phyloP scores from a whole-genome alignment of 2,888 invertebrate species.

The Drosophila cognata region DNA sequence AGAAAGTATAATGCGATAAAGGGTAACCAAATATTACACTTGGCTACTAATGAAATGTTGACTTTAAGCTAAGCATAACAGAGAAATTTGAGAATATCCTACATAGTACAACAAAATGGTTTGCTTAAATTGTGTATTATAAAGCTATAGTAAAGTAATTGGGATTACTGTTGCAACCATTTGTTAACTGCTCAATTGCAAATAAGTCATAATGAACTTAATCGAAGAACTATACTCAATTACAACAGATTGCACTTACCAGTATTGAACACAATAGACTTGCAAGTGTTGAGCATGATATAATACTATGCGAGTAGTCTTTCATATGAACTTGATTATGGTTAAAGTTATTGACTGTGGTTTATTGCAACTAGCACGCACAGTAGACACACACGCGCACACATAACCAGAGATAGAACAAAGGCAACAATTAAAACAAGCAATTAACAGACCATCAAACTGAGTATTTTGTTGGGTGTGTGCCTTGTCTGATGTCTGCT shows the following conservation, averaged over 20 bases:
- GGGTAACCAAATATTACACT: constrained; percentile 20
- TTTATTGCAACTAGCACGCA: constrained; percentile 28
- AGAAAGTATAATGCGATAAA: constrained; percentile 12
- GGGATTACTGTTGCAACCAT: not conserved
- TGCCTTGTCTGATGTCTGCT: constrained; percentile 35
- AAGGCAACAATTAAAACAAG: constrained; percentile 74
- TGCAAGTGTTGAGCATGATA: not conserved
- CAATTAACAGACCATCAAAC: constrained; percentile 79
- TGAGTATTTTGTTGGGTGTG: constrained; percentile 66
- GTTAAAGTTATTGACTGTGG: constrained; percentile 31
- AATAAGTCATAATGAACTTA: constrained; percentile 60
- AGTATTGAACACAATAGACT: constrained; percentile 10
- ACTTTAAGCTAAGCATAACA: constrained; percentile 11
- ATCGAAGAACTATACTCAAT: constrained; percentile 52
- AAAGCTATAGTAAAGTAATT: not conserved
- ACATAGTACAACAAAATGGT: not conserved
- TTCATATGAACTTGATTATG: constrained; percentile 39
- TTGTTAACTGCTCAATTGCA: constrained; percentile 30
- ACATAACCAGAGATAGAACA: constrained; percentile 25
- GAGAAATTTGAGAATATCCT: not conserved
- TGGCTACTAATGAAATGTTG: constrained; percentile 59
- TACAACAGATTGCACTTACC: constrained; percentile 41
- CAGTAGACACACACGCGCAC: constrained; percentile 4
- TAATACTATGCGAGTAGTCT: constrained; percentile 12
- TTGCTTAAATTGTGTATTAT: not conserved